phyloP scores from a whole-genome alignment of 2,888 invertebrate genomes.

The Leptopterna dolabrata region DNA sequence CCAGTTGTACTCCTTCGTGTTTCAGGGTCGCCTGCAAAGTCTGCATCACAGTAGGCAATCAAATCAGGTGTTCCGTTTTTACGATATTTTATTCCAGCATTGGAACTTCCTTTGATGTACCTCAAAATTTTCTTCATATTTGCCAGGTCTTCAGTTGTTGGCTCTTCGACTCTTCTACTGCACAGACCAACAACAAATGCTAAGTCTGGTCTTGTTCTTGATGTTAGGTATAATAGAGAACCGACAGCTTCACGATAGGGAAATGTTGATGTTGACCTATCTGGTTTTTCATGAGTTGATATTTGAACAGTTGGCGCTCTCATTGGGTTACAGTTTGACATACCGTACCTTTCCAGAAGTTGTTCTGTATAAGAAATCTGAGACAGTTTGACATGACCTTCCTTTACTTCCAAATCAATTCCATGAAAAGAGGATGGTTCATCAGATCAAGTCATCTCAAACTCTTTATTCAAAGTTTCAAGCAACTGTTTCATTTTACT shows the following conservation, averaged over 20 bases:
- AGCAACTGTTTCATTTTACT: background rate
- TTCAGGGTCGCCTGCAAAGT: background rate
- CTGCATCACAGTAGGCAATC: background rate
- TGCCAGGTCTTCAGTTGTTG: no score
- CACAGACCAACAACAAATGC: no score
- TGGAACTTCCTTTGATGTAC: background rate
- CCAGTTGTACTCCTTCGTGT: background rate
- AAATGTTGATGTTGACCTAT: background rate
- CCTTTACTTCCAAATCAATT: background rate
- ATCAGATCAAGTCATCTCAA: background rate
- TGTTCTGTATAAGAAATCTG: background rate
- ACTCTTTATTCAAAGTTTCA: background rate
- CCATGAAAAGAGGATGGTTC: background rate
- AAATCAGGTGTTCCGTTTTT: no score
- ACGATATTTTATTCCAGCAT: background rate
- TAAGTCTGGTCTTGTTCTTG: no score
- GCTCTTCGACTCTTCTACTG: background rate
- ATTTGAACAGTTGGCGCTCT: background rate
- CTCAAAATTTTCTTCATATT: background rate
- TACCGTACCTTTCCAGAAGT: background rate
- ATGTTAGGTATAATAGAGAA: no score
- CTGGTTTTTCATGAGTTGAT: background rate
- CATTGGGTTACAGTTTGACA: background rate
- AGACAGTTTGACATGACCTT: background rate
- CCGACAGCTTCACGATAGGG: slow-evolving; percentile 3